Conservation (phyloP, 2,113 vertebrate genomes). For the Vidua macroura region DNA sequence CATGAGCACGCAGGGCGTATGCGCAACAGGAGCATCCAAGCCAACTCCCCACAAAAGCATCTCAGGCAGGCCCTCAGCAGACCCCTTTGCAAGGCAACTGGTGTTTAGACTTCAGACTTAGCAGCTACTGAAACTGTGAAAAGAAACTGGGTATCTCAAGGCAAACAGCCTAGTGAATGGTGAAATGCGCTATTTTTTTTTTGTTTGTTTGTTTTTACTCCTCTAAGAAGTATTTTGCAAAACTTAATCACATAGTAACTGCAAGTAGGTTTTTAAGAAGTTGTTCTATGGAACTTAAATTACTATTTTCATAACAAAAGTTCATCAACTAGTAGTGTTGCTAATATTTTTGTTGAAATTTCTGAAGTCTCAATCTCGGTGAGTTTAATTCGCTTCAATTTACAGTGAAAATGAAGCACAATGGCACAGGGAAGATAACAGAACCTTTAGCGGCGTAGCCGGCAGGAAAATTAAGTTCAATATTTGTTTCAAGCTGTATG, state of each 20-base stretch:
- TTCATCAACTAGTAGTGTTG: neutral
- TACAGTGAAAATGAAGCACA: neutral
- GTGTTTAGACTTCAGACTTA: neutral
- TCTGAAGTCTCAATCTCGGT: neutral
- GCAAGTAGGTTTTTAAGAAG: neutral
- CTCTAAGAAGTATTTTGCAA: neutral
- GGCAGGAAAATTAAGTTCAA: neutral
- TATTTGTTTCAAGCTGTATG: neutral
- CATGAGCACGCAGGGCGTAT: rapidly evolving
- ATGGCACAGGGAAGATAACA: neutral
- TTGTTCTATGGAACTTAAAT: neutral
- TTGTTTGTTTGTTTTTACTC: neutral
- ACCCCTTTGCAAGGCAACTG: neutral
- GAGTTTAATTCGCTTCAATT: neutral
- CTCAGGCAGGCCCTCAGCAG: neutral
- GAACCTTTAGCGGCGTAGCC: neutral
- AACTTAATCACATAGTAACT: neutral
- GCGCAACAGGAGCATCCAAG: too few species aligned
- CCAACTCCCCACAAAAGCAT: too few species aligned
- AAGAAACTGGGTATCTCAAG: neutral
- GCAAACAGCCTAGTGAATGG: neutral
- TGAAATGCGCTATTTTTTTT: neutral
- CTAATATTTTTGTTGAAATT: neutral
- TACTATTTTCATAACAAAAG: neutral
- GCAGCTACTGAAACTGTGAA: neutral